Percentiles rank a stretch among this genome's conserved stretches.
Evolutionary conservation across 2,797 vertebrate genomes (phyloP).

Genomic region (Fistularia tabacaria): DNA sequence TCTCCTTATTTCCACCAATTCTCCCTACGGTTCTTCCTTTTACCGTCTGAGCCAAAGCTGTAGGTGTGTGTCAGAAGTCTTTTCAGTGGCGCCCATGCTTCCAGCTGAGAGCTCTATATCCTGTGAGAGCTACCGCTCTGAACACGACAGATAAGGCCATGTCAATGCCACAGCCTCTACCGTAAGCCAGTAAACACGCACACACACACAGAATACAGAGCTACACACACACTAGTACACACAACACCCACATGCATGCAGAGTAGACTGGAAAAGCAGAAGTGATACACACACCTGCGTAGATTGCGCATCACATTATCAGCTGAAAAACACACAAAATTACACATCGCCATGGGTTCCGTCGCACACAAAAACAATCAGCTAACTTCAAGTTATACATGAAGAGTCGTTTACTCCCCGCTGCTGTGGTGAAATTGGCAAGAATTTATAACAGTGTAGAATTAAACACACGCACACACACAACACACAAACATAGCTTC

Average conservation of each 20-base stretch:
- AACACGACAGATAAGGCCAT: constrained; percentile 66
- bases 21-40: constrained; percentile 32
- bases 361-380: too few species aligned
- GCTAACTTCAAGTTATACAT: too few species aligned
- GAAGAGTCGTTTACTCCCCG: too few species aligned
- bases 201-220: neutral
- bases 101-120: constrained; percentile 54
- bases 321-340: constrained; percentile 7
- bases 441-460: neutral
- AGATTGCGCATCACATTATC: constrained; percentile 7
- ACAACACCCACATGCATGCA: constrained; percentile 36
- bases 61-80: constrained; percentile 63
- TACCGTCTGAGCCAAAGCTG: constrained; percentile 45
- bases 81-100: constrained; percentile 56
- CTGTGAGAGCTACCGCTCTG: constrained; percentile 63
- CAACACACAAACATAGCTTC: neutral
- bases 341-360: too few species aligned
- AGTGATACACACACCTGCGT: too few species aligned
- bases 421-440: too few species aligned
- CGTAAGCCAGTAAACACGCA: constrained; percentile 27
- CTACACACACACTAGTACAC: constrained; percentile 8
- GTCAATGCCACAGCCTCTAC: constrained; percentile 49
- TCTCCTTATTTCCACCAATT: constrained; percentile 42
- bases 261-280: constrained; percentile 24
- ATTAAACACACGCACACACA: constrained; percentile 4